Percentiles rank a stretch among this genome's conserved stretches.
These are phyloP conservation scores for Oryzias javanicus DNA, from an alignment of 2,113 vertebrate genomes.

Conservation along the genomic window DNA sequence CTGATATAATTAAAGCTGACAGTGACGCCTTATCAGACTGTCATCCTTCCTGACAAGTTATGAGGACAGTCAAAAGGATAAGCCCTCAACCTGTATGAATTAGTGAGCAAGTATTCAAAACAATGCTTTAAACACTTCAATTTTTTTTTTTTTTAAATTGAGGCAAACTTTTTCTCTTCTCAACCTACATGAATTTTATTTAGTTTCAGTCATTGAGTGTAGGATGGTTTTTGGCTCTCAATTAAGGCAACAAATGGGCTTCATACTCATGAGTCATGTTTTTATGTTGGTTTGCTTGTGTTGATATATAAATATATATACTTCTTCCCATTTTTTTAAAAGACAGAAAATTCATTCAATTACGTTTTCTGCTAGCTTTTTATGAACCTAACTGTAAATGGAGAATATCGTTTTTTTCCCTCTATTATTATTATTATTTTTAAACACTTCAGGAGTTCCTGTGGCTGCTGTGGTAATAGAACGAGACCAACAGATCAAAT, in stretches of 20 bases:
- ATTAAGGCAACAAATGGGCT: slow-evolving; percentile 12
- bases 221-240: neutral
- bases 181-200: slow-evolving; percentile 5
- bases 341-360: neutral
- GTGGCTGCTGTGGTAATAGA: slow-evolving; percentile 48
- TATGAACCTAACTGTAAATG: slow-evolving; percentile 25
- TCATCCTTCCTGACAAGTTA: slow-evolving; percentile 10
- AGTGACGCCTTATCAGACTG: slow-evolving; percentile 46
- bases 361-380: slow-evolving; percentile 1
- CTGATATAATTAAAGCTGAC: slow-evolving; percentile 54
- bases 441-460: slow-evolving; percentile 41
- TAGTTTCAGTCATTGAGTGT: slow-evolving; percentile 14
- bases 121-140: too few species aligned
- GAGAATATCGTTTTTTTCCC: slow-evolving; percentile 27
- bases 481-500: slow-evolving; percentile 49
- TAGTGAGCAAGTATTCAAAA: too few species aligned
- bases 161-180: neutral
- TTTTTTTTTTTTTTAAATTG: too few species aligned
- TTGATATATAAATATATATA: neutral
- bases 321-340: neutral
- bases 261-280: neutral
- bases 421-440: slow-evolving; percentile 49
- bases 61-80: neutral
- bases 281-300: too few species aligned
- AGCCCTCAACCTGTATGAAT: neutral